Evolutionary conservation across 2,888 invertebrate species (phyloP), one percentile per base, ranked within the genome.

Genomic region (Caenorhabditis sp.): DNA sequence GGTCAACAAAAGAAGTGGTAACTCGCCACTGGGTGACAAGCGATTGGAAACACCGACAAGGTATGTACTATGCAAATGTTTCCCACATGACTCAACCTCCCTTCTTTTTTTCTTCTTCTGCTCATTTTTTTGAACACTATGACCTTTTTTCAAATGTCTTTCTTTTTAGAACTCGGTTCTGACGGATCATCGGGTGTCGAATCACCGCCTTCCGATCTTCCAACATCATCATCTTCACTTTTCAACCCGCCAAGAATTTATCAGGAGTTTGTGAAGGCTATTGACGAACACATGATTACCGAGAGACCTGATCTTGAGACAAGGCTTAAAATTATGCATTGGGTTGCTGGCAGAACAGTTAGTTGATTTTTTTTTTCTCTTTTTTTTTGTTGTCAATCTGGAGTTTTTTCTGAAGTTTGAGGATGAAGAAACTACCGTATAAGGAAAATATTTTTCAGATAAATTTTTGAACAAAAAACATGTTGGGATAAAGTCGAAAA

Each of bases 131-230:
- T 50, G 3, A 5, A 50, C 31, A 31, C 31, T 31, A 31, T 6
- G 5, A 10, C 4, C 4, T 6, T 6, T 6, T 6, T 31, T 31
- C 31, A 31, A 31, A 31, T 31, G 31, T 31, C 4, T 31, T 6
- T 31, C 5, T 36, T 55, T 75, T 14, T 24, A 71, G 74, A 74
- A 5, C 37, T 66, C 31, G 73, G 73, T 8, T 81, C 81, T 0
- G 76, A 78, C 49, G 78, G 74, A 4, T 73, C 72, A 17, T 79
- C 78, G n/a, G 80, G 81, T 23, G 80, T 78, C 0, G 81, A 81
- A 55, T 80, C 80, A 21, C 80, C 81, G 43, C 81, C 81, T 23
- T 80, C 81, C 4, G 81, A 81, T 53, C 72, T 81, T 24, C 81
- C 81, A 49, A 78, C 81, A 0, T 81, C 81, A 5, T 79, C 79